Evolutionary conservation across 1,140 invertebrate genomes (phyloP).

Genomic region (Zaprionus capensis): DNA sequence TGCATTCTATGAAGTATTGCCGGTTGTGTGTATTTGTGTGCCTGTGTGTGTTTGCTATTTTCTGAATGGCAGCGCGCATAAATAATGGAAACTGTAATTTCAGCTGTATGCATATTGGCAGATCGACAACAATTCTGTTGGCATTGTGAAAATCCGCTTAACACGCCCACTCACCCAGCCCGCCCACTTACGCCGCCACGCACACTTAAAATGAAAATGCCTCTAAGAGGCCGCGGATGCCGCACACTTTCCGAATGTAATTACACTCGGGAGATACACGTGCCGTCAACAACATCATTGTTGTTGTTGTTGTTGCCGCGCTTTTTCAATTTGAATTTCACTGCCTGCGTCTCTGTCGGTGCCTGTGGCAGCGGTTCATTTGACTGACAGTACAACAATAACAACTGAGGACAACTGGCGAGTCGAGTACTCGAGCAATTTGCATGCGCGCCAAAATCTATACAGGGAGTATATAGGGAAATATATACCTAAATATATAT

Average conservation of each 20-base stretch:
- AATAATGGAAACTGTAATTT: constrained; percentile 75
- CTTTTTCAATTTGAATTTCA: constrained; percentile 75
- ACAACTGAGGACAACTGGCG: constrained; percentile 8
- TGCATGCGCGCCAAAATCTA: constrained; percentile 52
- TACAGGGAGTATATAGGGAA: background rate
- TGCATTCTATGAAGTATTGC: constrained; percentile 9
- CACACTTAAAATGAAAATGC: constrained; percentile 55
- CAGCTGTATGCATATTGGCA: constrained; percentile 61
- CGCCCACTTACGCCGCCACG: constrained; percentile 19
- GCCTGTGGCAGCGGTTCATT: constrained; percentile 25
- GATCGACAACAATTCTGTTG: constrained; percentile 61
- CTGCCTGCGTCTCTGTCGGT: constrained; percentile 21
- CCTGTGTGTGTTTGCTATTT: background rate
- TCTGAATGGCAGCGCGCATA: constrained; percentile 44
- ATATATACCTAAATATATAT: background rate
- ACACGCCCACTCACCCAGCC: constrained; percentile 30
- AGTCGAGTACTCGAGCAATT: constrained; percentile 44
- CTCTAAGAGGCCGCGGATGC: constrained; percentile 57
- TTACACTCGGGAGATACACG: constrained; percentile 80
- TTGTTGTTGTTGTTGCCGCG: constrained; percentile 19
- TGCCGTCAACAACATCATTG: constrained; percentile 58
- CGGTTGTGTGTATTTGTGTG: constrained; percentile 15
- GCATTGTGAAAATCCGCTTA: constrained; percentile 58
- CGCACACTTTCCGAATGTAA: constrained; percentile 76
- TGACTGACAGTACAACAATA: constrained; percentile 36